phyloP scores from a whole-genome alignment of 2,113 vertebrate species.

The Petrocephalus zakoni region DNA sequence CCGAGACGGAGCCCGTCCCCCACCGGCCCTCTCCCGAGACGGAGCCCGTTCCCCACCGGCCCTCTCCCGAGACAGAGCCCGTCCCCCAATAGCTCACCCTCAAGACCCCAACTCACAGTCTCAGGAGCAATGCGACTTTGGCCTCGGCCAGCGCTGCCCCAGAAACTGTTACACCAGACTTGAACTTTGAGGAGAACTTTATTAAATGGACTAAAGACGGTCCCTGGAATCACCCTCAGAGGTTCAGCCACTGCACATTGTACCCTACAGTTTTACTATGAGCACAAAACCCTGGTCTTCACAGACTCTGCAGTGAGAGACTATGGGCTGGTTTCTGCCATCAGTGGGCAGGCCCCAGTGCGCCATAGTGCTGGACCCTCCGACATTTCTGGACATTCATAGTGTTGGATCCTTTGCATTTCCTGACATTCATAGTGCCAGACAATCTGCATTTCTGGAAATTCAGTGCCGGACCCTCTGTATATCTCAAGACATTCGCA shows the following conservation, averaged over 20 bases:
- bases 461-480: too few species aligned
- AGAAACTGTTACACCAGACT: background rate
- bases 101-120: background rate
- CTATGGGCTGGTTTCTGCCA: too few species aligned
- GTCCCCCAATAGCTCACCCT: slow-evolving; percentile 48
- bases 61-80: slow-evolving; percentile 12
- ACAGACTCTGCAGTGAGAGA: background rate
- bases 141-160: background rate
- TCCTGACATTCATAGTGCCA: too few species aligned
- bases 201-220: background rate
- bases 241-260: background rate
- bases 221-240: background rate
- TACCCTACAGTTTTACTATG: background rate
- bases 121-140: background rate
- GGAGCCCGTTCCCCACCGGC: too few species aligned
- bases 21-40: too few species aligned
- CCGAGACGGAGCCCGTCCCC: background rate
- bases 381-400: too few species aligned
- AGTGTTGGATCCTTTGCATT: too few species aligned
- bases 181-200: background rate
- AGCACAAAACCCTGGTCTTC: background rate
- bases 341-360: too few species aligned
- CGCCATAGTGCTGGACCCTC: too few species aligned
- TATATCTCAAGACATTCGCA: too few species aligned
- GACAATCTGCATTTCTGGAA: too few species aligned